A percentile compares a stretch with the other conserved stretches of the same genome.
phyloP scores from a whole-genome alignment of 2,888 invertebrate species.

The Sphecodes monilicornis region DNA sequence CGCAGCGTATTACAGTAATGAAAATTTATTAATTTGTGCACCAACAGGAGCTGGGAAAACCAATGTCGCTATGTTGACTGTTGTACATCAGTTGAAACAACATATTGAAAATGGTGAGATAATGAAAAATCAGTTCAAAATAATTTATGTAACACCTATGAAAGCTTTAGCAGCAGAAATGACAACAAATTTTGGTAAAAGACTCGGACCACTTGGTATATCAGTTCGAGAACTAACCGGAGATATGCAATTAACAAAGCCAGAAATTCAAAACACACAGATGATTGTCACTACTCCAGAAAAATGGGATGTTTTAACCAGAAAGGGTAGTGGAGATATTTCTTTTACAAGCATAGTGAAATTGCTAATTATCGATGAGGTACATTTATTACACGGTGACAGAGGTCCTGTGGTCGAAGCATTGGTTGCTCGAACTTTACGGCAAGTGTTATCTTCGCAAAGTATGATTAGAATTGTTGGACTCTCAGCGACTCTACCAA shows the following conservation, averaged over 20 bases:
- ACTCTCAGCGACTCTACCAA: conserved; percentile 98
- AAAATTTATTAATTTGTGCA: conserved; percentile 98
- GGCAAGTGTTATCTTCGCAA: conserved; percentile 96
- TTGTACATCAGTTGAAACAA: conserved; percentile 95
- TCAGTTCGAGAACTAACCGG: conserved; percentile 97
- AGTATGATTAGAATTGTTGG: conserved; percentile 99
- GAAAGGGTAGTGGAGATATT: conserved; percentile 96
- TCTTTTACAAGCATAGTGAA: conserved; percentile 95
- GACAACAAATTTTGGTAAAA: conserved; percentile 96
- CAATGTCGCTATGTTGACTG: conserved; percentile 97
- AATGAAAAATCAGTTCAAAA: conserved; percentile 97
- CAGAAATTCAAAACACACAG: conserved; percentile 97
- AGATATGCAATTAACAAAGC: conserved; percentile 98
- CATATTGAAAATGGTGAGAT: conserved; percentile 93
- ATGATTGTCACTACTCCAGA: conserved; percentile 99
- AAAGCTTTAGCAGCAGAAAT: conserved; percentile 99
- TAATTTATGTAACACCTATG: conserved; percentile 99
- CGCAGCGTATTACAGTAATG: conserved; percentile 97
- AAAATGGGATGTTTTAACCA: conserved; percentile 99
- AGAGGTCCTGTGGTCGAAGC: conserved; percentile 99
- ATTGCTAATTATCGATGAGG: conserved; percentile 98
- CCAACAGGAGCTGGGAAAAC: conserved; percentile 99
- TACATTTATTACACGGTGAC: conserved; percentile 98
- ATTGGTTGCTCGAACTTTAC: conserved; percentile 96
- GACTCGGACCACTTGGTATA: conserved; percentile 91